phyloP scores from a whole-genome alignment of 2,113 vertebrate genomes.

The Lichenostomus cassidix region DNA sequence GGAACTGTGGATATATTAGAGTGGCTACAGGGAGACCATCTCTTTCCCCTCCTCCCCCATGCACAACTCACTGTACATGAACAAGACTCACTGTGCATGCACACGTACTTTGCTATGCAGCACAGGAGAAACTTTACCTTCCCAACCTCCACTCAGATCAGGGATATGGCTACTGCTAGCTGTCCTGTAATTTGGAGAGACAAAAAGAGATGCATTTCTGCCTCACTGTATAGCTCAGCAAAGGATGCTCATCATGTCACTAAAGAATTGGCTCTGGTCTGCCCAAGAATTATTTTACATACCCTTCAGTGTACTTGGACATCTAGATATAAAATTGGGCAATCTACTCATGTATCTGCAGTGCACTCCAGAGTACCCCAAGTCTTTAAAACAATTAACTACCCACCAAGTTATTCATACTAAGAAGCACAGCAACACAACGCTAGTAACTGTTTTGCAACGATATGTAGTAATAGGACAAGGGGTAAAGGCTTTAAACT shows the following conservation, averaged over 20 bases:
- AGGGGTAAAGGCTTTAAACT: background rate
- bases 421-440: background rate
- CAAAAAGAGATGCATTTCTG: background rate
- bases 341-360: background rate
- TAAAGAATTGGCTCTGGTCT: background rate
- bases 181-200: background rate
- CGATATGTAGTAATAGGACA: background rate
- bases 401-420: background rate
- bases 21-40: background rate
- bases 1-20: background rate
- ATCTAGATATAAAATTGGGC: background rate
- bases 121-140: background rate
- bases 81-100: background rate
- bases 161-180: background rate
- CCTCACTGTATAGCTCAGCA: rapidly evolving
- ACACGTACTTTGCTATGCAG: rapidly evolving
- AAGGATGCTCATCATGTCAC: background rate
- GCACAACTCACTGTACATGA: too few relatives aligned
- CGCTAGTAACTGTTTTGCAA: background rate
- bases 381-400: background rate
- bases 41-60: background rate
- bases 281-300: background rate
- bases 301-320: background rate
- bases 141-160: background rate
- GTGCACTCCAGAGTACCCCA: background rate